phyloP scores from a whole-genome alignment of 2,797 vertebrate genomes.

The Allobates femoralis region DNA sequence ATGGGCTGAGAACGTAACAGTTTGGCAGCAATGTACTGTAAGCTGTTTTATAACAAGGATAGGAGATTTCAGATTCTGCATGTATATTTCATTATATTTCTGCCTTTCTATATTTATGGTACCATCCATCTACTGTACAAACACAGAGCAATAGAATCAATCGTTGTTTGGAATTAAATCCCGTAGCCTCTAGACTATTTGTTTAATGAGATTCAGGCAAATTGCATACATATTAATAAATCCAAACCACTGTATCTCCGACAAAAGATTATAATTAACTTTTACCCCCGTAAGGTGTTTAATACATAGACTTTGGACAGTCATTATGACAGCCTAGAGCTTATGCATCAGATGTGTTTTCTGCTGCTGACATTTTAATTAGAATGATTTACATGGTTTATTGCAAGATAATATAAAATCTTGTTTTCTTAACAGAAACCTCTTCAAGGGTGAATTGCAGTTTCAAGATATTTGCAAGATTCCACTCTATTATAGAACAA shows the following conservation, averaged over 20 bases:
- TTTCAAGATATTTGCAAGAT: background rate
- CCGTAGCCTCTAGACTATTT: conserved; percentile 13
- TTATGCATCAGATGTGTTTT: conserved; percentile 41
- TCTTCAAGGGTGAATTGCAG: background rate
- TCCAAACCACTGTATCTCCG: conserved; percentile 40
- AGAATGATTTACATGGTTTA: conserved; percentile 56
- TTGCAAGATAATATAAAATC: conserved; percentile 32
- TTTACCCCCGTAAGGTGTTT: conserved; percentile 59
- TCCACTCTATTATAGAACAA: background rate
- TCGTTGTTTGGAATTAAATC: conserved; percentile 34
- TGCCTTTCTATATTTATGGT: background rate
- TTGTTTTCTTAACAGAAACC: background rate
- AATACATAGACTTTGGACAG: conserved; percentile 39
- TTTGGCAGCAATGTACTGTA: conserved; percentile 4
- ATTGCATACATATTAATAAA: conserved; percentile 56
- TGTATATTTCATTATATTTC: background rate
- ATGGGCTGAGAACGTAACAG: conserved; percentile 8
- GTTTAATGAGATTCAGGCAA: conserved; percentile 50
- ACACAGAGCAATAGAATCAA: conserved; percentile 26
- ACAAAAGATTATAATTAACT: conserved; percentile 58
- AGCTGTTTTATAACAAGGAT: background rate
- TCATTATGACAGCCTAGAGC: conserved; percentile 44
- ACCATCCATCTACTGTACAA: background rate
- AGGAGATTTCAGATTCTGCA: background rate
- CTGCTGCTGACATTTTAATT: conserved; percentile 54